These are phyloP conservation scores for Saxidomus purpurata DNA, from an alignment of 1,140 invertebrate species.

Conservation along the genomic window DNA sequence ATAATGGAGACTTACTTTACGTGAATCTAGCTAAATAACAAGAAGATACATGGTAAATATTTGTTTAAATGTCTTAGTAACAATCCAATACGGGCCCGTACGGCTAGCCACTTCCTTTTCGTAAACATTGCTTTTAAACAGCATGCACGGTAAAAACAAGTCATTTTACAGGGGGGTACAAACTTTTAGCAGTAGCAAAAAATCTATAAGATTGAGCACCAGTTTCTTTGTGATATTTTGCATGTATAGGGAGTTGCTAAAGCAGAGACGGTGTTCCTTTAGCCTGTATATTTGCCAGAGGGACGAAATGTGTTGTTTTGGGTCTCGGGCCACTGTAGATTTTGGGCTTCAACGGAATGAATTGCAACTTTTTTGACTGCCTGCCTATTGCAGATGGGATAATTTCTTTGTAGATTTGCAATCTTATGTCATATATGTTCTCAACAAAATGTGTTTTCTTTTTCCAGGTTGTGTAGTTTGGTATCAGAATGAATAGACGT, in stretches of 20 bases:
- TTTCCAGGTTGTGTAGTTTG: too few species aligned
- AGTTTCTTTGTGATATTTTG: neutral
- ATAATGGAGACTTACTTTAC: slow-evolving; percentile 26
- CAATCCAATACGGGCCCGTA: neutral
- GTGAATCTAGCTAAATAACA: slow-evolving; percentile 20
- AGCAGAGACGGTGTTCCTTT: neutral
- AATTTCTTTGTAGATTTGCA: too few species aligned
- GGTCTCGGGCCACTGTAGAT: neutral
- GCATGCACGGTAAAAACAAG: neutral
- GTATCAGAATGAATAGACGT: too few species aligned
- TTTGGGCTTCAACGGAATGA: too few species aligned
- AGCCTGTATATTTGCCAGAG: slow-evolving; percentile 2
- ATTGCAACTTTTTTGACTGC: too few species aligned
- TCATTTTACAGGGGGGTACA: slow-evolving; percentile 34
- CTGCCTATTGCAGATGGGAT: too few species aligned
- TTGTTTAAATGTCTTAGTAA: slow-evolving; percentile 4
- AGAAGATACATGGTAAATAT: slow-evolving; percentile 24
- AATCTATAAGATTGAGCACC: neutral
- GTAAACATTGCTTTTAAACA: slow-evolving; percentile 8
- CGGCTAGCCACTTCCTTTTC: neutral
- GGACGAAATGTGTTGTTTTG: neutral
- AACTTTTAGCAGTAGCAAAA: slow-evolving; percentile 30
- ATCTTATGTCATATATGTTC: too few species aligned
- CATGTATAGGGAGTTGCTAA: slow-evolving; percentile 27
- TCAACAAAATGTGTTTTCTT: too few species aligned